Percentiles rank a stretch among this genome's conserved stretches.
phyloP scores from a whole-genome alignment of 64 coral and sea anemone genomes.

The Porites australiensis region DNA sequence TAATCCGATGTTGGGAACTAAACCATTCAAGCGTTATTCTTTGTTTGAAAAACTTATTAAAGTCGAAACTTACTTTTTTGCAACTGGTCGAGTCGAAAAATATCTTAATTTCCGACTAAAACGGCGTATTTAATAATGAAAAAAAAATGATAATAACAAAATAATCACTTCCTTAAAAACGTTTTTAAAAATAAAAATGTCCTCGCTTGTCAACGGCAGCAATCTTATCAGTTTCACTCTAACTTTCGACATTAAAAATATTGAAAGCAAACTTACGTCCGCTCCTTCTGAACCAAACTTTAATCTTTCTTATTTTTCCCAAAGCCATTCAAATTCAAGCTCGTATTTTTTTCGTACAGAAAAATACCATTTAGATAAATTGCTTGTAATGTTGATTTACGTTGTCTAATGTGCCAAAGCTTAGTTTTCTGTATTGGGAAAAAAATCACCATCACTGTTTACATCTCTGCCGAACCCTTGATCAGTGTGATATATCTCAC shows the following conservation, averaged over 20 bases:
- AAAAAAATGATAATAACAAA: neutral
- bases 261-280: slow-evolving; percentile 4
- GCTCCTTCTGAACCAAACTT: neutral
- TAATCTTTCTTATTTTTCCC: neutral
- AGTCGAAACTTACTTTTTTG: neutral
- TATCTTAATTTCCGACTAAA: slow-evolving; percentile 4
- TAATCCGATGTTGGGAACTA: neutral
- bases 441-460: neutral
- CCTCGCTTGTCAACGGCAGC: slow-evolving; percentile 5
- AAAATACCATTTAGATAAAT: neutral
- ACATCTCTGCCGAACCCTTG: neutral
- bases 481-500: slow-evolving; percentile 29
- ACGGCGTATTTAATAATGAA: slow-evolving; percentile 4
- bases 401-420: neutral
- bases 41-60: neutral
- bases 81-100: neutral
- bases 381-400: neutral
- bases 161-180: slow-evolving; percentile 39
- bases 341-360: neutral
- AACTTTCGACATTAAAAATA: slow-evolving; percentile 48
- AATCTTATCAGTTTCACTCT: slow-evolving; percentile 38
- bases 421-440: neutral
- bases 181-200: slow-evolving; percentile 23
- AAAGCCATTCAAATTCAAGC: neutral
- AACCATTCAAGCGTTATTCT: neutral